Evolutionary conservation across 2,113 vertebrate genomes (phyloP), one percentile per base, ranked within the genome.

Genomic region (Triplophysa siluroides): DNA sequence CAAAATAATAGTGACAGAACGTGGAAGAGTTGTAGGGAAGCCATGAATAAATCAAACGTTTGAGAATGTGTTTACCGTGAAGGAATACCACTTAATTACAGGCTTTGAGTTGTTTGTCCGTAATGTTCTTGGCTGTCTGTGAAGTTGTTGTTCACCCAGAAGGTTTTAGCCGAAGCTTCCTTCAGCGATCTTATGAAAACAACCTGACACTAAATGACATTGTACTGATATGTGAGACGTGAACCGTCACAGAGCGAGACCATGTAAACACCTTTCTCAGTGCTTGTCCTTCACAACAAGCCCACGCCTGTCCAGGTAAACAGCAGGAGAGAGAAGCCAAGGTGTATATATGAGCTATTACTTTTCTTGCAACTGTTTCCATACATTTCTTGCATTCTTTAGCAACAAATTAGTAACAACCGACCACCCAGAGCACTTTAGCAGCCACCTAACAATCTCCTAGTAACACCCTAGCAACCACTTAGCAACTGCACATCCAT

Each of bases 241-340:
- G 54, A 58, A 58, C 54, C 54, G 8, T 21, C 54, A 21, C 19
- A 10, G 54, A 67, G 50, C 33, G 66, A 81, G 38, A 21, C 11
- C 33, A 18, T 63, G 70, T 79, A 68, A 76, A 76, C 83, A 75
- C 11, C 63, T 18, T 62, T 72, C 6, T 10, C 16, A 56, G 23
- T 2, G 1, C 61, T 52, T 84, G 83, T 82, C 77, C 80, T 69
- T 76, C 72, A 50, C 16, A 72, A 62, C 83, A 79, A 72, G 83
- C 12, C 61, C 24, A 72, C 70, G 82, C 83, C 66, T 84, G 83
- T 81, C 77, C 71, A 84, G 83, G 76, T 79, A 29, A 79, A 54
- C 50, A 14, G 56, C 71, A 1, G 29, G 19, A 56, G 16, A 58
- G 21, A 45, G 61, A 66, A 24, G 33, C 18, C 6, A 12, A 66